Evolutionary conservation across 2,888 invertebrate species (phyloP), one percentile per base, ranked within the genome.

Genomic region (Griposia aprilina): DNA sequence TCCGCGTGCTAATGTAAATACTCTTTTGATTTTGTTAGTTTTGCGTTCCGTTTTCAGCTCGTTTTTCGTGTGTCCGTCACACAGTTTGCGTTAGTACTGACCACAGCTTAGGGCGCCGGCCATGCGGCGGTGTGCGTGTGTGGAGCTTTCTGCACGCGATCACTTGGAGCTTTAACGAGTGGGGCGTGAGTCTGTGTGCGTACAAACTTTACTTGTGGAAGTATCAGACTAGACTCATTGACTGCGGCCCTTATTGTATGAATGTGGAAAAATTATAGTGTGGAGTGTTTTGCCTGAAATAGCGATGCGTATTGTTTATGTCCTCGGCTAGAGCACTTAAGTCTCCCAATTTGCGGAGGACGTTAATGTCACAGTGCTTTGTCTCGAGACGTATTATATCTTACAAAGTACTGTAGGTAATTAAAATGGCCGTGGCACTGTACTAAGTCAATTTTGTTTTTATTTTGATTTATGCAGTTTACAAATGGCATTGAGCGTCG

Each of bases 191-290:
- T 88, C 80, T 91, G 96, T 96, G 96, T 95, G 96, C 92, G 96
- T 95, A 89, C 81, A 85, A 92, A 93, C 91, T 94, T 93, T 92
- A 95, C 95, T 94, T 95, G 96, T 96, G 93, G 92, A 94, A 93
- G 95, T 96, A 94, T 93, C 94, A 94, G 96, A 94, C 97, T 96
- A 97, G 97, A 97, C 97, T 97, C 97, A 97, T 97, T 97, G 97
- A 97, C 97, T 96, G 96, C 95, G 95, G 94, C 96, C 96, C 96
- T 96, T 96, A 96, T 96, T 96, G 96, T 97, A 96, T 96, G 96
- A 96, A 97, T 96, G 97, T 97, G 96, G 97, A 97, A 96, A 97
- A 97, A 96, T 96, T 96, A 96, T 96, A 94, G 96, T 95, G 94
- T 93, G 92, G 93, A 95, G 92, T 96, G 95, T 96, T 96, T 96